These are phyloP conservation scores for Pedionomus torquatus DNA, from an alignment of 2,113 vertebrate genomes.

Conservation along the genomic window DNA sequence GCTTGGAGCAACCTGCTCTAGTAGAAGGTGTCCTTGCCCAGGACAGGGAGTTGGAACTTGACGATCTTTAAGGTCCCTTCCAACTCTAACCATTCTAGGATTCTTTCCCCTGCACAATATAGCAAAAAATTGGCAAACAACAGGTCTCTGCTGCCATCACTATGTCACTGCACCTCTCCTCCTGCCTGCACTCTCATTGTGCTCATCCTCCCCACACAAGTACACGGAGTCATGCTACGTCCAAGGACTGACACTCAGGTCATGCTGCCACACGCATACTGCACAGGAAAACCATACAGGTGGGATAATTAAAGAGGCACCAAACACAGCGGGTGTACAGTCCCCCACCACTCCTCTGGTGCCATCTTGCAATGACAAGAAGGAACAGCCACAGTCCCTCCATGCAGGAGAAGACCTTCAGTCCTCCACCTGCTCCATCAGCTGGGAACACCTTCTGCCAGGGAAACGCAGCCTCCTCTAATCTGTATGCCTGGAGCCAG, in stretches of 20 bases:
- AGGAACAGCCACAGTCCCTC: neutral
- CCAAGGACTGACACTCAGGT: neutral
- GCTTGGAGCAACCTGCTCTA: too few species aligned
- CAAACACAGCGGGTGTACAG: neutral
- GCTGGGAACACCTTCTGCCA: neutral
- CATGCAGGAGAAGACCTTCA: neutral
- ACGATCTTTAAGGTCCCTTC: too few species aligned
- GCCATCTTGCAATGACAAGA: neutral
- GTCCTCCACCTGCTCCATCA: neutral
- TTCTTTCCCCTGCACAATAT: neutral
- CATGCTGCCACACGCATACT: neutral
- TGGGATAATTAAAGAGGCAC: neutral
- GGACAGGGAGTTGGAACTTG: too few species aligned
- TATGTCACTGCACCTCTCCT: neutral
- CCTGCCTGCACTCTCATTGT: neutral
- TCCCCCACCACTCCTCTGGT: neutral
- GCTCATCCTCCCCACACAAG: neutral
- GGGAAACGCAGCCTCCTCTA: neutral
- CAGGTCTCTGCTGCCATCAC: neutral
- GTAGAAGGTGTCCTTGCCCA: too few species aligned
- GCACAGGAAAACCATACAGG: neutral
- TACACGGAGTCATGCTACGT: fast-evolving
- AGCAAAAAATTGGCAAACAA: neutral
- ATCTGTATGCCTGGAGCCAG: neutral
- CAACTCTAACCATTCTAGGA: too few species aligned